Evolutionary conservation across 2,888 invertebrate genomes (phyloP), one percentile per base, ranked within the genome.

Genomic region (Hirtodrosophila duncani): DNA sequence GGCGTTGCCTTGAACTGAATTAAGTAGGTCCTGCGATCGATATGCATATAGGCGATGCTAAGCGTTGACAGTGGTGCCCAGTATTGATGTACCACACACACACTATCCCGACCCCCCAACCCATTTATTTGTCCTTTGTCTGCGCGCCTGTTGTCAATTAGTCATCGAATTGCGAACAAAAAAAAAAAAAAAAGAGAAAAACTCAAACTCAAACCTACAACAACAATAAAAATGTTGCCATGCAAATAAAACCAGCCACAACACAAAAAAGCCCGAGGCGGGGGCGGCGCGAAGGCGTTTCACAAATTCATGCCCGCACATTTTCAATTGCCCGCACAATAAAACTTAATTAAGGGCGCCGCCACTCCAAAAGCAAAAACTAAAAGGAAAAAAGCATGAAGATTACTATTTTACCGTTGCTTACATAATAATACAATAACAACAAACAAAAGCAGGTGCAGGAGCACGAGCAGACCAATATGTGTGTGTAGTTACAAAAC

Each of bases 1-100:
- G 78, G 72, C 65, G 81, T 70, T 57, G 70, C 70, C 70, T 80
- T 70, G 70, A 70, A 78, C 70, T 70, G 56, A 72, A 70, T 70
- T 72, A 46, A 10, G 48, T 48, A 16, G 46, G 23, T n/a, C 9
- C 45, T 9, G 16, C 45, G 70, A 72, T 81, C 70, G 81, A 71
- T 81, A 74, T 45, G 34, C 33, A 30, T 14, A 7, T 27, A 23
- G 30, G 38, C 13, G 24, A 23, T 27, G 9, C 16, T 7, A 11
- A 10, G n/a, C 10, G n/a, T n/a, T 30, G n/a, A 8, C 16, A 3
- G n/a, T n/a, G n/a, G n/a, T n/a, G n/a, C n/a, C n/a, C n/a, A n/a
- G n/a, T n/a, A n/a, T n/a, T n/a, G n/a, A n/a, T n/a, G n/a, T n/a
- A n/a, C n/a, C n/a, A n/a, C n/a, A n/a, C n/a, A n/a, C n/a, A n/a